These are phyloP conservation scores for Temnothorax longispinosus DNA, from an alignment of 1,140 invertebrate genomes.

Conservation along the genomic window DNA sequence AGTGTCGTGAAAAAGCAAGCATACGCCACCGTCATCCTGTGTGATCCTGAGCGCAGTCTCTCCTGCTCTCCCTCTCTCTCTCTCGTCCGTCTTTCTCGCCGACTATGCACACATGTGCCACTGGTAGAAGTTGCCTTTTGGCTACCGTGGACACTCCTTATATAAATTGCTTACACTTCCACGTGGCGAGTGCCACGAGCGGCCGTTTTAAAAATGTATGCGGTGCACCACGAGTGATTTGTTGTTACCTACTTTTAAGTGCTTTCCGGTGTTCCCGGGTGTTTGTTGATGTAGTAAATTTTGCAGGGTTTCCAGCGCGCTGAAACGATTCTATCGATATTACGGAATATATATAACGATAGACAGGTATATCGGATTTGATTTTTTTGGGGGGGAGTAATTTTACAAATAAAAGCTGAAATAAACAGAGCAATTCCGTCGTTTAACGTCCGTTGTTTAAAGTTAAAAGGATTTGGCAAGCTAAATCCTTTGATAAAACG, in stretches of 20 bases:
- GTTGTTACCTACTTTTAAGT: constrained; percentile 51
- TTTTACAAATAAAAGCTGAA: neutral
- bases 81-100: neutral
- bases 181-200: constrained; percentile 22
- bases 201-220: constrained; percentile 45
- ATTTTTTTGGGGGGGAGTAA: neutral
- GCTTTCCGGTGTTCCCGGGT: constrained; percentile 25
- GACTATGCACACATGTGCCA: neutral
- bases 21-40: constrained; percentile 39
- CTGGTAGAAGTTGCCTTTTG: neutral
- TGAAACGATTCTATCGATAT: constrained; percentile 24
- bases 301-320: neutral
- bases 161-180: constrained; percentile 44
- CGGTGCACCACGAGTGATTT: constrained; percentile 36
- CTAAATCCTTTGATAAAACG: neutral
- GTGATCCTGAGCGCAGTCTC: constrained; percentile 12
- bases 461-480: neutral
- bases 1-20: constrained; percentile 60
- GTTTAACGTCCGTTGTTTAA: constrained; percentile 28
- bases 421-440: neutral
- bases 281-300: constrained; percentile 43
- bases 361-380: neutral
- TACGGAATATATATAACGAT: neutral
- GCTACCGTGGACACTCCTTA: constrained; percentile 28
- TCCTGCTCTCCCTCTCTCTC: constrained; percentile 24